Percentiles rank a stretch among this genome's conserved stretches.
phyloP scores from a whole-genome alignment of 2,113 vertebrate species.

The Lophotis ruficrista region DNA sequence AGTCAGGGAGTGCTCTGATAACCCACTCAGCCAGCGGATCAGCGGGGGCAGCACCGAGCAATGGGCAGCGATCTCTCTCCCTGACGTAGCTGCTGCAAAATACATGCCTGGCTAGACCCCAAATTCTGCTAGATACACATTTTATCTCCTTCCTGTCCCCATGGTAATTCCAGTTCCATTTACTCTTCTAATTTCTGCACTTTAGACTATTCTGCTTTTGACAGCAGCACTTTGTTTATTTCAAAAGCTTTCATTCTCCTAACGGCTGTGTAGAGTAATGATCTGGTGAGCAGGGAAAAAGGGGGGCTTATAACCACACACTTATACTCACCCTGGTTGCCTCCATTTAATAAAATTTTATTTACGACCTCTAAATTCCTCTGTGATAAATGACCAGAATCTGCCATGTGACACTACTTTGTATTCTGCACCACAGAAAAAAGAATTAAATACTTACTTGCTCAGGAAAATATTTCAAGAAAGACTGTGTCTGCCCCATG shows the following conservation, averaged over 20 bases:
- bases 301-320: neutral
- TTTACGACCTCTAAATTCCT: conserved; percentile 8
- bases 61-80: neutral
- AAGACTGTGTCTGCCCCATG: neutral
- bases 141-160: conserved; percentile 6
- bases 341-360: conserved; percentile 2
- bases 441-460: neutral
- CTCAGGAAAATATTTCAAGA: neutral
- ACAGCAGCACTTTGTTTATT: conserved; percentile 56
- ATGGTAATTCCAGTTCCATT: conserved; percentile 28
- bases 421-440: neutral
- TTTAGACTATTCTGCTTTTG: conserved; percentile 44
- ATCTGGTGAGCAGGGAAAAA: conserved; percentile 13
- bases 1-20: neutral
- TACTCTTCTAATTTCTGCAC: conserved; percentile 42
- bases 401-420: neutral
- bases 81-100: neutral
- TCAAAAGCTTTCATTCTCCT: conserved; percentile 36
- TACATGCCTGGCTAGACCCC: neutral
- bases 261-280: neutral
- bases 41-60: conserved; percentile 47
- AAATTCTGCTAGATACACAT: neutral
- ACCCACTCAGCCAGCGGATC: neutral
- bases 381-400: neutral
- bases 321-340: neutral